phyloP scores from a whole-genome alignment of 2,113 vertebrate species.

The Burhinus bistriatus region DNA sequence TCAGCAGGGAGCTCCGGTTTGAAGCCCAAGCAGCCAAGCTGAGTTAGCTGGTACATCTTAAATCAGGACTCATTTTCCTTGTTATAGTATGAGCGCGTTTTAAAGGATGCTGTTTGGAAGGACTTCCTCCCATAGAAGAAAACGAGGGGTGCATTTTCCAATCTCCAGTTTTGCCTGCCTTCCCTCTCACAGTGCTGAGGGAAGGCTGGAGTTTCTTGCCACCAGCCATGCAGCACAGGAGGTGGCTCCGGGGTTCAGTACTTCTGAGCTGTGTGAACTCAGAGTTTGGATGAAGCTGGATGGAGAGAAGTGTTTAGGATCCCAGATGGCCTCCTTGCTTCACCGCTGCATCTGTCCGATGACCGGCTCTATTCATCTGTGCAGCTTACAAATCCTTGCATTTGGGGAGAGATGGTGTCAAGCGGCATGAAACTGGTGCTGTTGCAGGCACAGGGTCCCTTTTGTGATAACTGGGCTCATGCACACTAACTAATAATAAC shows the following conservation, averaged over 20 bases:
- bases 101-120: background rate
- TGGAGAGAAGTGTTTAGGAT: background rate
- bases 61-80: background rate
- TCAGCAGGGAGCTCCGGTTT: background rate
- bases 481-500: background rate
- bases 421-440: background rate
- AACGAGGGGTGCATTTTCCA: rapidly evolving
- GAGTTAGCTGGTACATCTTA: background rate
- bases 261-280: background rate
- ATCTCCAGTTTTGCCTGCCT: background rate
- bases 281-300: background rate
- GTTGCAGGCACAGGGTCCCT: background rate
- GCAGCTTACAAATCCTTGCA: background rate
- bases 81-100: rapidly evolving
- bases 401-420: background rate
- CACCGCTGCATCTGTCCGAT: background rate
- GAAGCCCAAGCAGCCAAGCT: background rate
- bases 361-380: background rate
- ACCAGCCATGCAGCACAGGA: rapidly evolving
- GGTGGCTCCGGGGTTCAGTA: background rate
- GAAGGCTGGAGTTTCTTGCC: background rate
- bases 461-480: background rate
- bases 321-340: background rate
- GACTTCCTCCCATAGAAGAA: background rate
- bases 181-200: rapidly evolving